Evolutionary conservation across 2,113 vertebrate species (phyloP), one percentile per base, ranked within the genome.

Genomic region (Otolemur garnettii): DNA sequence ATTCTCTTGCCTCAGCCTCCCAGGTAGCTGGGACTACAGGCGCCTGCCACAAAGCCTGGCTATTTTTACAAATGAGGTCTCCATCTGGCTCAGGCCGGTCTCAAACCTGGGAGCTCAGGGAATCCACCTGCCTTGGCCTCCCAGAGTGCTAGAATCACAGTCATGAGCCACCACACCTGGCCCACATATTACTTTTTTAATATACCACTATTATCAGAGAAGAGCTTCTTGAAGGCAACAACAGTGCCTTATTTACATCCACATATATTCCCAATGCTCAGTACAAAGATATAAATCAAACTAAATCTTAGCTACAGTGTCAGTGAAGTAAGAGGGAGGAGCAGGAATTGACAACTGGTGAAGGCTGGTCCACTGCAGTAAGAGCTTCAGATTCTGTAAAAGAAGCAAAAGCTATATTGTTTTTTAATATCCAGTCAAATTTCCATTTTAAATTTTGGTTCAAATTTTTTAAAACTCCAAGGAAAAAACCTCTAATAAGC

Each of bases 381-480:
- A 92, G 50, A 95, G 42, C 62, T 94, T 84, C 85, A 77, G 22
- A 81, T 21, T 93, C 53, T 92, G 90, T 64, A 66, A 77, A 87
- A 91, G 64, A 72, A 87, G 82, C 55, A 95, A 94, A 86, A 95
- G 55, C 45, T 68, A 94, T 17, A 71, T 21, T 84, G 38, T 89
- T 87, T 89, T 87, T 88, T 82, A 95, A 66, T 81, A 33, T 50
- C 74, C 95, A 89, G 59, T 80, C 74, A 64, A 64, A 64, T 83
- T 93, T 85, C n/a, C 38, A 87, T 86, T 93, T 95, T 83, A 64
- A 88, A 69, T 93, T 84, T 94, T 66, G 28, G 11, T 83, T 85
- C 30, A 28, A 74, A 17, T 38, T 71, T 50, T 50, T 50, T 50
- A 50, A 50, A 50, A 50, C 45, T 50, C 45, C 45, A 53, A 24